phyloP scores from a whole-genome alignment of 2,888 invertebrate species.

The Xylophagus ater region DNA sequence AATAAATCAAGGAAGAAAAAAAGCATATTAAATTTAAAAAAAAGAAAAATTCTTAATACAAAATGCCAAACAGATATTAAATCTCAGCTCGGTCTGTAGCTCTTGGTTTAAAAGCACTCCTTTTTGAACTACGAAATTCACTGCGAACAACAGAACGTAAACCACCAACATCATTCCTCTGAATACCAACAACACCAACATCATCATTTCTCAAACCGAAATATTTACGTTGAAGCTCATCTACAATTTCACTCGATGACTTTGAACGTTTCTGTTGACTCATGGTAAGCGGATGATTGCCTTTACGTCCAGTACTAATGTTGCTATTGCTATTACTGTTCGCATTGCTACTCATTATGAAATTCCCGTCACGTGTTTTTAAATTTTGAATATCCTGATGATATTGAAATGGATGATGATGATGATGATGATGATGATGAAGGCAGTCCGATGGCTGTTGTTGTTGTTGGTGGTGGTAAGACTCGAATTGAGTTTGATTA shows the following conservation, averaged over 20 bases:
- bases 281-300: conserved; percentile 7
- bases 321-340: conserved; percentile 6
- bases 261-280: conserved; percentile 30
- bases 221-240: conserved; percentile 23
- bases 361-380: conserved; percentile 9
- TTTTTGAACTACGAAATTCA: conserved; percentile 12
- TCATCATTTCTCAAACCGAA: background rate
- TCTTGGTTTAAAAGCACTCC: conserved; percentile 13
- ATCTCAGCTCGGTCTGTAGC: conserved; percentile 16
- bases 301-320: conserved; percentile 1
- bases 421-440: conserved; percentile 1
- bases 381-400: conserved; percentile 19
- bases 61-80: no score
- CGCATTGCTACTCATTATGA: conserved; percentile 14
- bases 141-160: background rate
- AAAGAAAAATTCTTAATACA: no score
- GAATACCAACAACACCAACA: conserved; percentile 5
- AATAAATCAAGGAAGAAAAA: background rate
- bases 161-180: background rate
- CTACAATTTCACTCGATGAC: conserved; percentile 31
- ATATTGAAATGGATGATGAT: conserved; percentile 20
- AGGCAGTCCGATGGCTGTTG: conserved; percentile 5
- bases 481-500: conserved; percentile 2
- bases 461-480: no score
- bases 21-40: background rate